Conservation (phyloP, 92 coral and sea anemone species). For the Anthopleura xanthogrammica region DNA sequence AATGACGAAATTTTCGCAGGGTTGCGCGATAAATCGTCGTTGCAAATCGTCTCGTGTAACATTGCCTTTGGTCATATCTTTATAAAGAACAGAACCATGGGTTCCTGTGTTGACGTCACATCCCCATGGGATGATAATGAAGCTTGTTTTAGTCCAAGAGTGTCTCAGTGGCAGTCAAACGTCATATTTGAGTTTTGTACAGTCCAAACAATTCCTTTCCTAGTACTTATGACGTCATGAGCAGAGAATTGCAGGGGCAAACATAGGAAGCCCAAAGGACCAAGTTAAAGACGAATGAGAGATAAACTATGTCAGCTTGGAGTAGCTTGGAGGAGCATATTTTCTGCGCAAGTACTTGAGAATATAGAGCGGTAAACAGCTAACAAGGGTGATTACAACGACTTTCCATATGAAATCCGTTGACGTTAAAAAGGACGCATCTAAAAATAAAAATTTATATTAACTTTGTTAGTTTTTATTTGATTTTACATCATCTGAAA, state of each 20-base stretch:
- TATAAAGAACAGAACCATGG: too few species aligned
- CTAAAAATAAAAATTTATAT: constrained; percentile 44
- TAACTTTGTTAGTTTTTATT: not conserved
- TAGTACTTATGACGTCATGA: not conserved
- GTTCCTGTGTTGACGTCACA: not conserved
- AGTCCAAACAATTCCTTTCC: not conserved
- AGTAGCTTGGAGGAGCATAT: constrained; percentile 98
- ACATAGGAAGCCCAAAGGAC: not conserved
- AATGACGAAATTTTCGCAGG: too few species aligned
- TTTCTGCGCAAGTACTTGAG: constrained; percentile 87
- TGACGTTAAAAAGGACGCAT: constrained; percentile 74
- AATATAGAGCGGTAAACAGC: constrained; percentile 96
- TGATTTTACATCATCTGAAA: not conserved
- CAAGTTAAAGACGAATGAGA: not conserved
- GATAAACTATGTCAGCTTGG: constrained; percentile 70
- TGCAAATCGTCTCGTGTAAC: too few species aligned
- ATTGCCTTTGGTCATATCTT: too few species aligned
- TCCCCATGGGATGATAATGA: not conserved
- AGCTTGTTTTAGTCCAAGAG: too few species aligned
- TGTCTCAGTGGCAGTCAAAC: not conserved
- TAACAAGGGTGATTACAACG: constrained; percentile 89
- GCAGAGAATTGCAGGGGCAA: not conserved
- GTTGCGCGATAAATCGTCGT: too few species aligned
- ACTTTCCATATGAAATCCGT: constrained; percentile 93
- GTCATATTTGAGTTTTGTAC: not conserved